Conservation (phyloP, 2,113 vertebrate species). For the Anoplopoma fimbria region DNA sequence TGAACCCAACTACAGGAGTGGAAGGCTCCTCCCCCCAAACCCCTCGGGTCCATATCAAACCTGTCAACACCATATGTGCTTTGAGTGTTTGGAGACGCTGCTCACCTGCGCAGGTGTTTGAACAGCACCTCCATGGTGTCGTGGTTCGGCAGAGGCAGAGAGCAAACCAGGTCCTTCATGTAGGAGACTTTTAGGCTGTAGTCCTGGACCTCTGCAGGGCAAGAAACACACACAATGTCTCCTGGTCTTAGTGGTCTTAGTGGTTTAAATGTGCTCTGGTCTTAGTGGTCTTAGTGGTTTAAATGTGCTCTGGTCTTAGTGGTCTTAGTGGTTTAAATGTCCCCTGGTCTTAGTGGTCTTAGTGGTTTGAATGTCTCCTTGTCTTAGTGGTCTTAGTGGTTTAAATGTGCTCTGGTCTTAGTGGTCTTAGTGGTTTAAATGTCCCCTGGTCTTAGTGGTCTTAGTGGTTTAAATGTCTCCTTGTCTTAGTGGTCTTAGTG, state of each 20-base stretch:
- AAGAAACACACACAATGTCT: neutral
- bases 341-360: no score
- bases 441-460: neutral
- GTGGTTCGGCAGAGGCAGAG: constrained; percentile 88
- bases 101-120: constrained; percentile 88
- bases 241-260: neutral
- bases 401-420: no score
- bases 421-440: no score
- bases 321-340: no score
- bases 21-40: no score
- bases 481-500: neutral
- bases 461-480: neutral
- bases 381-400: no score
- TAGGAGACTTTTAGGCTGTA: constrained; percentile 78
- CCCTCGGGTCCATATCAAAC: no score
- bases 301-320: neutral
- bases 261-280: neutral
- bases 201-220: constrained; percentile 86
- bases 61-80: no score
- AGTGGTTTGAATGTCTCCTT: no score
- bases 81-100: no score
- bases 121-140: constrained; percentile 92
- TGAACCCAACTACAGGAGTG: no score
- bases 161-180: constrained; percentile 87
- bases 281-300: neutral